Conservation (phyloP, 2,113 vertebrate genomes). For the cattle (Bos taurus) region ARS-UCD2.0 NC_037343.1:10592001-10592500, state of each 20-base stretch:
- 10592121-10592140: not conserved
- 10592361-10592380: too few species aligned
- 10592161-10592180: not conserved
- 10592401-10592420: not conserved
- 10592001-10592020: not conserved
- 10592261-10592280: not conserved
- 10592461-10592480: not conserved
- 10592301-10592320: not conserved
- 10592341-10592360: not conserved
- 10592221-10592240: not conserved
- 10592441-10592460: not conserved
- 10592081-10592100: not conserved
- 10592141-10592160: not conserved
- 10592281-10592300: not conserved
- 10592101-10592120: not conserved
- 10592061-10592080: not conserved
- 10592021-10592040: not conserved
- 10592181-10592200: not conserved
- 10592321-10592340: not conserved
- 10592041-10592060: not conserved
- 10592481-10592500: not conserved
- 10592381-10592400: not conserved
- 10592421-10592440: not conserved
- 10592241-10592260: not conserved
- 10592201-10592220: not conserved